phyloP scores from a whole-genome alignment of 2,888 invertebrate species.

The Caprella mutica region DNA sequence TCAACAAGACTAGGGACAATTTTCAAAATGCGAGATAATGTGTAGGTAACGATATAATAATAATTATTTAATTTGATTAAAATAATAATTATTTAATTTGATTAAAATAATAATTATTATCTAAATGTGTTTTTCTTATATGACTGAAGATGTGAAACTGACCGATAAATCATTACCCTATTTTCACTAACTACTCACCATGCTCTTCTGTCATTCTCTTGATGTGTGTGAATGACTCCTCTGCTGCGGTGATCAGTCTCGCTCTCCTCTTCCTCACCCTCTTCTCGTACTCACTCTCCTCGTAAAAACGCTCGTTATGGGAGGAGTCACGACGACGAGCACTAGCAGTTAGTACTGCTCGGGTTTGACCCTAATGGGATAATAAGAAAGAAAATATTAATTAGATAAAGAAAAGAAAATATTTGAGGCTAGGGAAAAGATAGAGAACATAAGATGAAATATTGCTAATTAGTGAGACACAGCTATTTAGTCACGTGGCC shows the following conservation, averaged over 20 bases:
- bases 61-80: too few relatives aligned
- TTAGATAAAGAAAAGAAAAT: background rate
- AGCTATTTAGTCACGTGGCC: background rate
- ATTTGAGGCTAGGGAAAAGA: background rate
- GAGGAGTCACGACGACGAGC: conserved; percentile 77
- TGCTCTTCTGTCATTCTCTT: conserved; percentile 58
- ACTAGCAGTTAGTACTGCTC: conserved; percentile 59
- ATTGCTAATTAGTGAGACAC: background rate
- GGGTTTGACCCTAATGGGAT: conserved; percentile 52
- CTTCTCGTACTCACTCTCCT: conserved; percentile 92
- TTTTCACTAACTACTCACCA: too few relatives aligned
- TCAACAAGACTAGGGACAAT: too few relatives aligned
- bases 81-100: too few relatives aligned
- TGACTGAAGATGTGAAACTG: too few relatives aligned
- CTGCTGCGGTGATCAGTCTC: conserved; percentile 79
- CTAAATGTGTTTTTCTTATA: too few relatives aligned
- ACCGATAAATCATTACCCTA: too few relatives aligned
- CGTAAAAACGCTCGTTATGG: conserved; percentile 94
- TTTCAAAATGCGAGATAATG: too few relatives aligned
- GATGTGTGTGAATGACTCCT: conserved; percentile 96
- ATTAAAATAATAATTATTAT: too few relatives aligned
- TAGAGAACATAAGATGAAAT: background rate
- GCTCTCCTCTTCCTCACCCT: conserved; percentile 82
- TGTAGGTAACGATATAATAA: too few relatives aligned
- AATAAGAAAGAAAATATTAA: background rate